Evolutionary conservation across 37 sponge, comb jelly and placozoan genomes (phyloP), one percentile per base, ranked within the genome.

Genomic region (Spongilla lacustris): DNA sequence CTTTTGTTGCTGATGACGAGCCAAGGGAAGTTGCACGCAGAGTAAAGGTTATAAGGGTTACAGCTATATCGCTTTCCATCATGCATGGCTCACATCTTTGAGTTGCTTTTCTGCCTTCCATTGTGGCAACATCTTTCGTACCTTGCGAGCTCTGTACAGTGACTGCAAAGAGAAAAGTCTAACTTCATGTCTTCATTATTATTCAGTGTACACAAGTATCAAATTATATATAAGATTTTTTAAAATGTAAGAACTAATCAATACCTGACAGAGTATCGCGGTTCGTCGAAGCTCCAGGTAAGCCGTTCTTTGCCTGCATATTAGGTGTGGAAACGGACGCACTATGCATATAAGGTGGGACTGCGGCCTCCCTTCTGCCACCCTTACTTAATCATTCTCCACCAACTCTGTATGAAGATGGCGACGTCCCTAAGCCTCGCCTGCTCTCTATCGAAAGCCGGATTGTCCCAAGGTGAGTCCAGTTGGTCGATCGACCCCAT

Each of bases 1-100:
- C 50, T 80, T 83, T 81, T 83, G 81, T 88, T 84, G 88, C 94
- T 94, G 67, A n/a, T n/a, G n/a, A n/a, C n/a, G n/a, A n/a, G n/a
- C n/a, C n/a, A n/a, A n/a, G n/a, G n/a, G n/a, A n/a, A n/a, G 13
- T 74, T 6, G 21, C 29, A 71, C 41, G 31, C 34, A 37, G 3
- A 23, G 71, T 25, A 74, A 10, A 79, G 6, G 27, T 10, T 73
- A 23, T 74, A 28, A 68, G 14, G 41, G 67, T 38, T 3, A 77
- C 22, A 31, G 29, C 27, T 23, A 14, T 34, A 8, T 17, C 3
- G 69, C 4, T 28, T 17, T 38, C 27, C 4, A 26, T 71, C 0
- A 11, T 69, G 11, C 10, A 27, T 24, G 9, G 33, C 91, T 85
- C 76, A 94, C 93, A 67, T 90, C 90, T 89, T 78, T 71, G 12